Percentiles rank a stretch among this genome's conserved stretches.
Evolutionary conservation across 2,113 vertebrate genomes (phyloP).

Genomic region (Carassius carassius): DNA sequence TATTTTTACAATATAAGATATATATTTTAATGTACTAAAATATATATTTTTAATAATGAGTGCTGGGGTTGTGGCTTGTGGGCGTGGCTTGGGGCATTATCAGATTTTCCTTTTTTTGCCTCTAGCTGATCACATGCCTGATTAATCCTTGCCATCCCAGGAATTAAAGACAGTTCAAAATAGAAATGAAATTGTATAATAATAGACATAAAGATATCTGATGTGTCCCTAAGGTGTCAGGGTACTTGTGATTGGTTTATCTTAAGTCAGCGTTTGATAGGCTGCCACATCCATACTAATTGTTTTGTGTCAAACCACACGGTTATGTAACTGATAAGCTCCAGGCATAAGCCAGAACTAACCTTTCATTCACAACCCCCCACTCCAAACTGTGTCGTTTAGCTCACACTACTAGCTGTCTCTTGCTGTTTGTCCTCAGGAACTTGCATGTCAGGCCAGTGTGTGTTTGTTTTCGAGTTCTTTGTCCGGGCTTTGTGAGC

Average conservation of each 20-base stretch:
- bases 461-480: background rate
- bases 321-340: constrained; percentile 37
- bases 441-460: constrained; percentile 16
- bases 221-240: constrained; percentile 10
- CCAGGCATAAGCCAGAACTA: constrained; percentile 6
- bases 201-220: background rate
- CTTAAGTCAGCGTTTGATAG: background rate
- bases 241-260: background rate
- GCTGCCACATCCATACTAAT: background rate
- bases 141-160: background rate
- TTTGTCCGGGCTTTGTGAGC: constrained; percentile 29
- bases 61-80: no score
- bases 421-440: background rate
- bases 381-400: background rate
- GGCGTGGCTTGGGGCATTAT: no score
- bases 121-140: no score
- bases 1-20: no score
- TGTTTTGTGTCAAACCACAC: background rate
- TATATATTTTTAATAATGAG: no score
- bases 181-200: background rate
- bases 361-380: constrained; percentile 36
- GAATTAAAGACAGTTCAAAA: background rate
- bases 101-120: no score
- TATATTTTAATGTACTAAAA: no score
- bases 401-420: background rate